Evolutionary conservation across 2,797 vertebrate species (phyloP), one percentile per base, ranked within the genome.

Genomic region (Argentina silus): DNA sequence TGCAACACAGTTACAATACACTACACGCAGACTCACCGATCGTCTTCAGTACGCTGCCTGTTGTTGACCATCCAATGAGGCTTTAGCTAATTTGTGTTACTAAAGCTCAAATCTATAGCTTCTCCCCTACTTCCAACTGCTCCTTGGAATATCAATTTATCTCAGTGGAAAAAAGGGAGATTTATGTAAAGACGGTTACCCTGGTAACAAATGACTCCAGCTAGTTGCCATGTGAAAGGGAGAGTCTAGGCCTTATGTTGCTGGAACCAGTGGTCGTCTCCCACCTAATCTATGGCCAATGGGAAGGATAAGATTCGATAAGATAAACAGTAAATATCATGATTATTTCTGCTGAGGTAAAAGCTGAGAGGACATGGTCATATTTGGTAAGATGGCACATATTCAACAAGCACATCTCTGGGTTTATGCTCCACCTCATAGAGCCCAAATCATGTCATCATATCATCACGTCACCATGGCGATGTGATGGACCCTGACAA

Each of bases 121-220:
- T 63, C 48, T 77, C 70, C 60, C 7, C 66, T 69, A 50, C 72
- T 60, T 69, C 75, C 60, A 12, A 77, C 78, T 83, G 51, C 51
- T 53, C 70, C 70, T 63, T 74, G 77, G 78, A 82, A 86, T 86
- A 83, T 86, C 81, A 83, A 78, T 83, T 77, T 78, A 79, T 83
- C 84, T 79, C 79, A 73, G 73, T 73, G 73, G 74, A 86, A 83
- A 83, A 17, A n/a, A 6, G 51, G 15, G 51, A 12, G 17, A 53
- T 80, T 79, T 55, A 59, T 36, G 27, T 81, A 67, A 55, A 77
- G 71, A 73, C 69, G 56, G 84, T 87, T 87, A 75, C 84, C 76
- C 79, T 80, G 84, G 78, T 74, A 87, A 85, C 84, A 78, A 68
- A 15, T n/a, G 15, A n/a, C 14, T 53, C 51, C 51, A 15, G 51